Evolutionary conservation across 2,888 invertebrate species (phyloP).

Genomic region (Sepiola atlantica): DNA sequence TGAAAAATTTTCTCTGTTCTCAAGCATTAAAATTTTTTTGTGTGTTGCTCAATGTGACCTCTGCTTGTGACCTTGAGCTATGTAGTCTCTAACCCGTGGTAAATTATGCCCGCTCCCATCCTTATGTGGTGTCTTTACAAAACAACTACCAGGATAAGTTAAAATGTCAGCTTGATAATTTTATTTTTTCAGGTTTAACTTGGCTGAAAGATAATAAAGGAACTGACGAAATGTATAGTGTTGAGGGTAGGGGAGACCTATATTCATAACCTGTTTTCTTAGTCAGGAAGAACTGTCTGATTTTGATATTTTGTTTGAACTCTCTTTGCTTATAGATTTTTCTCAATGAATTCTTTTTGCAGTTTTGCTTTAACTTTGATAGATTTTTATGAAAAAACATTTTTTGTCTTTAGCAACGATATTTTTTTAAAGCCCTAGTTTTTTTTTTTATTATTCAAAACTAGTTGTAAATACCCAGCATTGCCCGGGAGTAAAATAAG

Average conservation of each 20-base stretch:
- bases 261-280: neutral
- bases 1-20: neutral
- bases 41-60: neutral
- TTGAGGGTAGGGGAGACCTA: neutral
- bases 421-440: too few species aligned
- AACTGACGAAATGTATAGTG: neutral
- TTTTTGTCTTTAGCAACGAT: too few species aligned
- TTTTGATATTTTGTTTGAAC: neutral
- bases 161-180: slow-evolving; percentile 37
- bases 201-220: slow-evolving; percentile 8
- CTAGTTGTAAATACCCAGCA: too few species aligned
- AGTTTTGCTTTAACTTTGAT: too few species aligned
- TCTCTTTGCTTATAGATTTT: neutral
- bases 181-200: neutral
- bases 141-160: neutral
- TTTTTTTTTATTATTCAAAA: too few species aligned
- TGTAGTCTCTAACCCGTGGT: neutral
- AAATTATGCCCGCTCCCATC: neutral
- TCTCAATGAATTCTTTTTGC: neutral
- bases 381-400: too few species aligned
- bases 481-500: too few species aligned
- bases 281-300: neutral
- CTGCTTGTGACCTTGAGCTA: neutral
- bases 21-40: neutral
- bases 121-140: neutral